phyloP scores from a whole-genome alignment of 2,797 vertebrate genomes.

The Mormyrus hasselquistii region DNA sequence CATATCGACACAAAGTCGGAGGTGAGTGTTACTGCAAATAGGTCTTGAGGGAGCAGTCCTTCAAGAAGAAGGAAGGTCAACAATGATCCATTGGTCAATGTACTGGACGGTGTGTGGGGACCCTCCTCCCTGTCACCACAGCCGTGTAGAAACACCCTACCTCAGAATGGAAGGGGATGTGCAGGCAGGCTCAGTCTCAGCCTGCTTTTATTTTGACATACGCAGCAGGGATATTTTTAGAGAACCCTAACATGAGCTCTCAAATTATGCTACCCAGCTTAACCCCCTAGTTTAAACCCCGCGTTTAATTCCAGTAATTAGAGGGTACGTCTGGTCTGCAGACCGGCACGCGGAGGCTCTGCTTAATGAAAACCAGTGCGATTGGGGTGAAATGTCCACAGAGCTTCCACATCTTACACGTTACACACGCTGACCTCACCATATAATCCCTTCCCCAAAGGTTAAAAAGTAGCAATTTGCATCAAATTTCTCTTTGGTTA shows the following conservation, averaged over 20 bases:
- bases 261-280: conserved; percentile 79
- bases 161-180: neutral
- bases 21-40: neutral
- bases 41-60: neutral
- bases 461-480: conserved; percentile 55
- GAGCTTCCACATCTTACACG: conserved; percentile 68
- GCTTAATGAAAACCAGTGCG: conserved; percentile 80
- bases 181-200: conserved; percentile 46
- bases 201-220: conserved; percentile 67
- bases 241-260: conserved; percentile 79
- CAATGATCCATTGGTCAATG: neutral
- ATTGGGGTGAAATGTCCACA: conserved; percentile 70
- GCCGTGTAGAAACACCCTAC: neutral
- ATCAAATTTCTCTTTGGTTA: conserved; percentile 56
- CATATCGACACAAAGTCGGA: neutral
- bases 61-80: neutral
- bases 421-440: conserved; percentile 71
- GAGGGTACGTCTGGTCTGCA: conserved; percentile 75
- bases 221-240: conserved; percentile 67
- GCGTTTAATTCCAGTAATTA: conserved; percentile 85
- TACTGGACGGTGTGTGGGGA: neutral
- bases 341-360: conserved; percentile 70
- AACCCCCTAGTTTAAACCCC: conserved; percentile 77
- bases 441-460: conserved; percentile 64
- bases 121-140: neutral